phyloP scores from a whole-genome alignment of 1,140 invertebrate genomes.

The Panagrolaimus sp. region DNA sequence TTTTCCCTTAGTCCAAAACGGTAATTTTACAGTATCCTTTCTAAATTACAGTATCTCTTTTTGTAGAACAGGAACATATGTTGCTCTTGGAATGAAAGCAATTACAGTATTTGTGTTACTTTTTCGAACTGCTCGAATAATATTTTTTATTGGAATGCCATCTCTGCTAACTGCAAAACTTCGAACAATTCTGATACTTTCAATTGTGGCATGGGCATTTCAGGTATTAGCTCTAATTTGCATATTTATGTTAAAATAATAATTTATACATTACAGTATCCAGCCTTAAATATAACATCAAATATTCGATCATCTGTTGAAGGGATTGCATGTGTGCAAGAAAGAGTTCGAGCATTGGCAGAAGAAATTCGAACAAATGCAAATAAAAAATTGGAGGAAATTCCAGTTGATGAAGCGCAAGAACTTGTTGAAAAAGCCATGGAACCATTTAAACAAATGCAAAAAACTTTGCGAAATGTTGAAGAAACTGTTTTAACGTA shows the following conservation, averaged over 20 bases:
- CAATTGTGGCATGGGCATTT: slow-evolving; percentile 41
- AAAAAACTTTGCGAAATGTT: slow-evolving; percentile 26
- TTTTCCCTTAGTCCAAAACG: slow-evolving; percentile 22
- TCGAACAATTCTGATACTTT: slow-evolving; percentile 28
- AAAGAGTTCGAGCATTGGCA: slow-evolving; percentile 26
- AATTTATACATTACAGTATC: slow-evolving; percentile 21
- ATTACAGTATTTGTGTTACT: slow-evolving; percentile 25
- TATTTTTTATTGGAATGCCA: slow-evolving; percentile 35
- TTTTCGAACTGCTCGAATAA: slow-evolving; percentile 28
- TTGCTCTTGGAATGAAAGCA: slow-evolving; percentile 32
- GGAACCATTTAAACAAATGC: slow-evolving; percentile 26
- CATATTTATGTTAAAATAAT: slow-evolving; percentile 18
- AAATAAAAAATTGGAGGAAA: not conserved
- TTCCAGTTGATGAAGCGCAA: slow-evolving; percentile 15
- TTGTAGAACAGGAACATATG: slow-evolving; percentile 33
- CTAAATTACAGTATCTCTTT: not conserved
- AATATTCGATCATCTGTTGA: slow-evolving; percentile 34
- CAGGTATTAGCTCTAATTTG: slow-evolving; percentile 29
- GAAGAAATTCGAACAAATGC: slow-evolving; percentile 30
- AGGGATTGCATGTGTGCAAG: slow-evolving; percentile 36
- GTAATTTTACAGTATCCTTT: slow-evolving; percentile 19
- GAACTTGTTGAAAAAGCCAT: slow-evolving; percentile 17
- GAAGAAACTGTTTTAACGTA: slow-evolving; percentile 37
- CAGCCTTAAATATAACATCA: slow-evolving; percentile 33
- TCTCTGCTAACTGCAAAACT: slow-evolving; percentile 35